A percentile compares a stretch with the other conserved stretches of the same genome.
Evolutionary conservation across 2,113 vertebrate species (phyloP).

Genomic region (Antechinus stuartii): DNA sequence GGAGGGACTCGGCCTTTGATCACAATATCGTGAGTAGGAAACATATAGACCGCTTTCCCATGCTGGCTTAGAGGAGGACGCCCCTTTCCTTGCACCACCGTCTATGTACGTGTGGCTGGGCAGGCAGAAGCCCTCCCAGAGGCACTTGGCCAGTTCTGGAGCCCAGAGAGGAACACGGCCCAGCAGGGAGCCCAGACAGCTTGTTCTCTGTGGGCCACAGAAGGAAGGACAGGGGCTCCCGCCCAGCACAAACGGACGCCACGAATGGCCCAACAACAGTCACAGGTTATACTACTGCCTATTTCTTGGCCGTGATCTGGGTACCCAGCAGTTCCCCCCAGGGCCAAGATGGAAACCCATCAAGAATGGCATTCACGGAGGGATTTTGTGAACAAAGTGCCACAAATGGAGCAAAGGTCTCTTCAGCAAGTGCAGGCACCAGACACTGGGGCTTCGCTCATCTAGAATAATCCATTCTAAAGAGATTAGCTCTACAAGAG

Average conservation of each 20-base stretch:
- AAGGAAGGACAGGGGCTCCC: neutral
- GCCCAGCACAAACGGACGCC: too few species aligned
- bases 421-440: neutral
- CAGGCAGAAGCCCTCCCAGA: neutral
- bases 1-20: neutral
- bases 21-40: neutral
- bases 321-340: neutral
- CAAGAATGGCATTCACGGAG: neutral
- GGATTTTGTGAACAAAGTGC: neutral
- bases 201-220: neutral
- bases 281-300: neutral
- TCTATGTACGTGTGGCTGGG: neutral
- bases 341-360: neutral
- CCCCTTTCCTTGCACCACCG: too few species aligned
- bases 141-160: neutral
- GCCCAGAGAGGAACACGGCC: too few species aligned
- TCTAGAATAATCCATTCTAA: neutral
- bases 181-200: neutral
- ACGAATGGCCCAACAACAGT: neutral
- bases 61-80: too few species aligned
- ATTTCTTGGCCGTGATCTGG: neutral
- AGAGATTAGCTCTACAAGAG: neutral
- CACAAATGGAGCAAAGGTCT: neutral
- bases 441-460: neutral
- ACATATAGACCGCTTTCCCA: neutral